Percentiles rank a stretch among this genome's conserved stretches.
These are phyloP conservation scores for Polypedilum pembai DNA, from an alignment of 1,140 invertebrate genomes.

Conservation along the genomic window DNA sequence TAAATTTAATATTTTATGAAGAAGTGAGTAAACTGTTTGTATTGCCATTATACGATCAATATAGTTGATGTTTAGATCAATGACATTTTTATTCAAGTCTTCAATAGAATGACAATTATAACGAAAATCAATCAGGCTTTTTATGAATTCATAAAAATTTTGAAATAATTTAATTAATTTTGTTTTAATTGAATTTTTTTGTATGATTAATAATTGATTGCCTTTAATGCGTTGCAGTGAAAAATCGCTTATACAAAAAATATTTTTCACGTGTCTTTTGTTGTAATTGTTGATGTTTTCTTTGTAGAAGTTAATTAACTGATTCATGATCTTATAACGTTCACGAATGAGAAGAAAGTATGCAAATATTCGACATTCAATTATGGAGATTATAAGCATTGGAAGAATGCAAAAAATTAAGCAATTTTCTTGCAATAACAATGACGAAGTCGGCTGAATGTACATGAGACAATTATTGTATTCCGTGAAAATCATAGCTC, in stretches of 20 bases:
- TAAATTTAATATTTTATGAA: conserved; percentile 4
- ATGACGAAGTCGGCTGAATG: not conserved
- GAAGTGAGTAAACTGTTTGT: not conserved
- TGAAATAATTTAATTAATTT: not conserved
- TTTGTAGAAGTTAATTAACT: not conserved
- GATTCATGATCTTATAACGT: not conserved
- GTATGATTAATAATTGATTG: not conserved
- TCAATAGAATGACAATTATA: not conserved
- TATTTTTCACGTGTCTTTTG: not conserved
- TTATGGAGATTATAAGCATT: not conserved
- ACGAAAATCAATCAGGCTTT: not conserved
- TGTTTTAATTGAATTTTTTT: not conserved
- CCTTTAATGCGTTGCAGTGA: not conserved
- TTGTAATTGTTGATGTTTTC: not conserved
- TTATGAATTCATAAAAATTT: not conserved
- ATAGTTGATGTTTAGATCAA: not conserved
- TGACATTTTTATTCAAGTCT: not conserved
- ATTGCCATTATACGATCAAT: not conserved
- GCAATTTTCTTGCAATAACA: not conserved
- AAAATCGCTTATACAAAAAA: not conserved
- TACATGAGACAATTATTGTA: not conserved
- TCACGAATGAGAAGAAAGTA: not conserved
- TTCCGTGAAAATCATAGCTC: not conserved
- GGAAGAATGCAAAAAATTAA: not conserved
- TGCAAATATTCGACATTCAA: conserved; percentile 21